Percentiles rank a stretch among this genome's conserved stretches.
Evolutionary conservation across 1,140 invertebrate species (phyloP).

Genomic region (Drusus annulatus): DNA sequence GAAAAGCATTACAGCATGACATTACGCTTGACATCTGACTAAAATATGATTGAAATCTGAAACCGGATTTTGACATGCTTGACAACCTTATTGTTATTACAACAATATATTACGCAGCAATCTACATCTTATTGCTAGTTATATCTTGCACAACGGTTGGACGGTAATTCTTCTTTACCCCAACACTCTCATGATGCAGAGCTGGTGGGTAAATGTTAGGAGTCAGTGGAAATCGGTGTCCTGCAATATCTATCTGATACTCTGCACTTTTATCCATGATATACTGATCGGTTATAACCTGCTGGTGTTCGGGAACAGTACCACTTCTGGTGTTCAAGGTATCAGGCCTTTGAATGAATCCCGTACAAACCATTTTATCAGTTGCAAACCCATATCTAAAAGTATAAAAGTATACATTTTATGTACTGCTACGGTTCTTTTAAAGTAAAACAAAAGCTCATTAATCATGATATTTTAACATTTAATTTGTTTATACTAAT

Average conservation of each 20-base stretch:
- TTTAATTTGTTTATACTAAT: too few relatives aligned
- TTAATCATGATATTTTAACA: not conserved
- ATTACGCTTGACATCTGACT: too few relatives aligned
- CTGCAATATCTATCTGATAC: slow-evolving; percentile 81
- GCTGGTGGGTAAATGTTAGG: slow-evolving; percentile 74
- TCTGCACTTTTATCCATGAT: slow-evolving; percentile 73
- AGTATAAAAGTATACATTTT: slow-evolving; percentile 40
- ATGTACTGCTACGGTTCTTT: not conserved
- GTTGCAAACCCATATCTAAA: slow-evolving; percentile 78
- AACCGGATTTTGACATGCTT: too few relatives aligned
- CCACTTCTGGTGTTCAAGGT: slow-evolving; percentile 20
- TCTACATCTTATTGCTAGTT: slow-evolving; percentile 9
- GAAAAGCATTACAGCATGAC: too few relatives aligned
- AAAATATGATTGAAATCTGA: too few relatives aligned
- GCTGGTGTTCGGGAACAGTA: slow-evolving; percentile 58
- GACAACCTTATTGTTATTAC: too few relatives aligned
- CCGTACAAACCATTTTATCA: slow-evolving; percentile 77
- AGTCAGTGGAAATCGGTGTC: slow-evolving; percentile 74
- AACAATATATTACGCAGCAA: too few relatives aligned
- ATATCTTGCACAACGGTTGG: slow-evolving; percentile 50
- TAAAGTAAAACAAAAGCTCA: not conserved
- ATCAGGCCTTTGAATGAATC: slow-evolving; percentile 74
- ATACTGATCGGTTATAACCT: slow-evolving; percentile 75
- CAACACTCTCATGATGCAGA: slow-evolving; percentile 30
- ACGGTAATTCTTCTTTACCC: slow-evolving; percentile 45